Evolutionary conservation across 2,113 vertebrate genomes (phyloP).

Genomic region (Fregetta grallaria): DNA sequence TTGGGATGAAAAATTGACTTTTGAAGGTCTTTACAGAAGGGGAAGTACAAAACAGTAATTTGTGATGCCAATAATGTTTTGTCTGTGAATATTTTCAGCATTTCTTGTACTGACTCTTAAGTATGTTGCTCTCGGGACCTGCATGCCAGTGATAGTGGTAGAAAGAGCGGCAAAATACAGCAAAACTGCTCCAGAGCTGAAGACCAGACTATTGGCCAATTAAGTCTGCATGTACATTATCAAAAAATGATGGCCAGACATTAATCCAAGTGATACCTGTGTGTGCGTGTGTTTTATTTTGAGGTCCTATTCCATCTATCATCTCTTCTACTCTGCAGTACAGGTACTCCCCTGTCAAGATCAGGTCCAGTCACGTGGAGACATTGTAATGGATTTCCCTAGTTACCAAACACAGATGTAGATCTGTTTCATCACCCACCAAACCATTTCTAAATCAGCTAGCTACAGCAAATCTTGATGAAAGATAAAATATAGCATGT

Average conservation of each 20-base stretch:
- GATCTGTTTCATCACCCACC: not conserved
- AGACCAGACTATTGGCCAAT: not conserved
- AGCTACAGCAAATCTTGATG: not conserved
- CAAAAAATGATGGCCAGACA: not conserved
- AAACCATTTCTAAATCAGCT: not conserved
- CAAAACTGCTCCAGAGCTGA: not conserved
- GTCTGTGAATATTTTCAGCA: not conserved
- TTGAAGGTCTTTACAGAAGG: not conserved
- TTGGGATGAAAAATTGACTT: not conserved
- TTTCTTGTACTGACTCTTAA: not conserved
- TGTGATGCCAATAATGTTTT: not conserved
- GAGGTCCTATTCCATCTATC: too few relatives aligned
- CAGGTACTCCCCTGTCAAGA: not conserved
- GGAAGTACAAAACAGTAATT: not conserved
- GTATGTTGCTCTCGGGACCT: not conserved
- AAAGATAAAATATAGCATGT: not conserved
- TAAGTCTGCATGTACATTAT: not conserved
- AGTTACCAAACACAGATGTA: not conserved
- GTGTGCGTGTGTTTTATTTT: not conserved
- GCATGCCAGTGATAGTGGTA: accelerated
- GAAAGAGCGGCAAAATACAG: not conserved
- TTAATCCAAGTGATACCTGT: not conserved
- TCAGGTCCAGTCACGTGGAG: not conserved
- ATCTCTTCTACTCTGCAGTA: not conserved
- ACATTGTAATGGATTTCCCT: not conserved